phyloP scores from a whole-genome alignment of 1,140 invertebrate species.

The Drosophila bocki region DNA sequence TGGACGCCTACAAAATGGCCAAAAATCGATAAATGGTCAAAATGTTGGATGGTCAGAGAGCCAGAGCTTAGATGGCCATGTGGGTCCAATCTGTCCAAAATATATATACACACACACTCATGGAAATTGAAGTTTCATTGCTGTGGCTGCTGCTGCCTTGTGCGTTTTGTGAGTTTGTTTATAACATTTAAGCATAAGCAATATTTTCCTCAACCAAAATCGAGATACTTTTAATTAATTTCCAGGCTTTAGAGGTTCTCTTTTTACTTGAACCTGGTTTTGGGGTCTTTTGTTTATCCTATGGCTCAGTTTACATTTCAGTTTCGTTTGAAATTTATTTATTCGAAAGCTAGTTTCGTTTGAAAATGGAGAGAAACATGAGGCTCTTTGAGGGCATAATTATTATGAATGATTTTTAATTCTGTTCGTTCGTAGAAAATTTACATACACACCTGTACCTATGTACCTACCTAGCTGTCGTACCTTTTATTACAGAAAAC shows the following conservation, averaged over 20 bases:
- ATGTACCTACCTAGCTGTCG: not conserved
- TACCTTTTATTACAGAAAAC: constrained; percentile 42
- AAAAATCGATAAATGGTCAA: constrained; percentile 31
- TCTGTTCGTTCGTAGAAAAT: constrained; percentile 2
- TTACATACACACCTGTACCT: constrained; percentile 7
- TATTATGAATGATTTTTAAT: constrained; percentile 39
- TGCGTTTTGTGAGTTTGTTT: not conserved
- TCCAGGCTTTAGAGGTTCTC: constrained; percentile 9
- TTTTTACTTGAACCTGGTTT: constrained; percentile 9
- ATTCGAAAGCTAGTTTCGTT: constrained; percentile 30
- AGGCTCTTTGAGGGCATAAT: constrained; percentile 45
- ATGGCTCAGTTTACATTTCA: constrained; percentile 55
- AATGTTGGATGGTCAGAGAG: constrained; percentile 6
- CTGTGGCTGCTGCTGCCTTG: constrained; percentile 3
- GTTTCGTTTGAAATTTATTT: constrained; percentile 48
- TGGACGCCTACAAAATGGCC: constrained; percentile 67
- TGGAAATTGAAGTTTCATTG: constrained; percentile 26
- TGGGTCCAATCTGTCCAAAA: constrained; percentile 45
- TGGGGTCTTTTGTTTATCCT: constrained; percentile 24
- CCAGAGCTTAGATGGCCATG: constrained; percentile 12
- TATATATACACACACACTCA: constrained; percentile 1
- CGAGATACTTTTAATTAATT: constrained; percentile 22
- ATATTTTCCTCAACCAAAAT: constrained; percentile 8
- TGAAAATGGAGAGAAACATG: constrained; percentile 13
- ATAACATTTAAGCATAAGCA: constrained; percentile 6